A percentile compares a stretch with the other conserved stretches of the same genome.
Evolutionary conservation across 2,113 vertebrate genomes (phyloP).

Genomic region (Alouatta palliata): DNA sequence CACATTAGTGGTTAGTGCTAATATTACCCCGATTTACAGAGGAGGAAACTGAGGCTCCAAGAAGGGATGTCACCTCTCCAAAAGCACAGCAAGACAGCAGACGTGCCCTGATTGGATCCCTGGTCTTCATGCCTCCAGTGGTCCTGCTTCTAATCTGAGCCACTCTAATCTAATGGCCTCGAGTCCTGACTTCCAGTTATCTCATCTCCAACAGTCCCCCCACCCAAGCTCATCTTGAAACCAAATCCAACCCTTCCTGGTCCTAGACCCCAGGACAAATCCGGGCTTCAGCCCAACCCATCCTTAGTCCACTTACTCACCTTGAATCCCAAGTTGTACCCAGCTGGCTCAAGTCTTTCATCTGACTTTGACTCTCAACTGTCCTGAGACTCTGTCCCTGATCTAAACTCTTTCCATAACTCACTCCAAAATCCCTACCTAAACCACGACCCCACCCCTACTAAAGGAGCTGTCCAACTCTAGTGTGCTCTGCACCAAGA

Average conservation of each 20-base stretch:
- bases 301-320: background rate
- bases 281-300: background rate
- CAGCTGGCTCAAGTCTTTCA: background rate
- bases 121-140: background rate
- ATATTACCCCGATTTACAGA: background rate
- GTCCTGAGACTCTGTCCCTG: background rate
- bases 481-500: background rate
- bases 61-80: background rate
- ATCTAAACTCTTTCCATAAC: background rate
- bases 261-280: background rate
- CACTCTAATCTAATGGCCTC: background rate
- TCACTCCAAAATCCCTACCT: background rate
- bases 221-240: background rate
- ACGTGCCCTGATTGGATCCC: background rate
- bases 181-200: background rate
- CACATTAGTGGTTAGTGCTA: background rate
- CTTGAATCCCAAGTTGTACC: background rate
- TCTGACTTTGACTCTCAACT: background rate
- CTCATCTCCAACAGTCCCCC: background rate
- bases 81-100: background rate
- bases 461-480: background rate
- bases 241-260: background rate
- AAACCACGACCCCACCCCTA: fast-evolving
- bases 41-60: background rate
- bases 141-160: background rate